These are phyloP conservation scores for Drosophila orosa DNA, from an alignment of 1,140 invertebrate genomes.

Conservation along the genomic window DNA sequence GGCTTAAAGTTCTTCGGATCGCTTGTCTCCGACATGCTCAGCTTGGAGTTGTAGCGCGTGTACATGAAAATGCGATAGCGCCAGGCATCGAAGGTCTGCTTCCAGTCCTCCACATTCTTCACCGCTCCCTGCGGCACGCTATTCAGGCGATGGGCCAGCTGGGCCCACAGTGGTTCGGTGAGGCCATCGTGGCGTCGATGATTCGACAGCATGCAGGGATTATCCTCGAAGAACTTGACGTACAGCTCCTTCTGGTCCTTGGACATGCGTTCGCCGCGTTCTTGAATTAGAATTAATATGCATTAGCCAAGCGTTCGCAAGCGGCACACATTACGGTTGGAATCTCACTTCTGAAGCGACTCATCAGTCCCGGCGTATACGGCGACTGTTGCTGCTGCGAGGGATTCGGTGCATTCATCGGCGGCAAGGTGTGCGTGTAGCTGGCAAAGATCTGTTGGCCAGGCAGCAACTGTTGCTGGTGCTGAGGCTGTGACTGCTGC, in stretches of 20 bases:
- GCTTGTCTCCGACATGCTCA: slow-evolving; percentile 75
- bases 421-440: slow-evolving; percentile 65
- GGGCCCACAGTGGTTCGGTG: slow-evolving; percentile 74
- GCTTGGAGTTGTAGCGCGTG: slow-evolving; percentile 78
- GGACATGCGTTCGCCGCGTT: slow-evolving; percentile 79
- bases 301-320: not conserved
- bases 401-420: slow-evolving; percentile 60
- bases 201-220: slow-evolving; percentile 79
- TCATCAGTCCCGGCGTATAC: slow-evolving; percentile 73
- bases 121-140: slow-evolving; percentile 79
- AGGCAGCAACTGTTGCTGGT: slow-evolving; percentile 64
- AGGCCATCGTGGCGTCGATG: slow-evolving; percentile 77
- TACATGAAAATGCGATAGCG: slow-evolving; percentile 82
- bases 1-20: slow-evolving; percentile 81
- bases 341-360: slow-evolving; percentile 78
- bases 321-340: not conserved
- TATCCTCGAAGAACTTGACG: slow-evolving; percentile 81
- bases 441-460: slow-evolving; percentile 65
- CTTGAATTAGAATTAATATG: slow-evolving; percentile 38
- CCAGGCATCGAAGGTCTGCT: slow-evolving; percentile 81
- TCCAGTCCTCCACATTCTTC: slow-evolving; percentile 82
- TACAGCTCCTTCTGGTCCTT: slow-evolving; percentile 81
- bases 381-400: slow-evolving; percentile 68
- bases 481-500: slow-evolving; percentile 50
- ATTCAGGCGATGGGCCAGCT: slow-evolving; percentile 71